Evolutionary conservation across 2,888 invertebrate genomes (phyloP).

Genomic region (Patella caerulea): DNA sequence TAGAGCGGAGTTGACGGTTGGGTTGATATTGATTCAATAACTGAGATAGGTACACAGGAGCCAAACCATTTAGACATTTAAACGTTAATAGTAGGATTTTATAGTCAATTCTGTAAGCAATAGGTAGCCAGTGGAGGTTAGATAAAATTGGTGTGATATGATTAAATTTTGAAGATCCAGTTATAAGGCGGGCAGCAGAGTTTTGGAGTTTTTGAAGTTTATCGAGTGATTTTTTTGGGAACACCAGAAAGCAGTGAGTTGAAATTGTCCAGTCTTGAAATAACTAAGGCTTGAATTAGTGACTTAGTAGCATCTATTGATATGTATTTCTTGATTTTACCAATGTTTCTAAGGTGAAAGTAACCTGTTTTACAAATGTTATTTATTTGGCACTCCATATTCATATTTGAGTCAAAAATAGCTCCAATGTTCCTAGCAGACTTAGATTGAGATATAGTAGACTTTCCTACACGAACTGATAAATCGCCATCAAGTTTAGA

Average conservation of each 20-base stretch:
- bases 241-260: background rate
- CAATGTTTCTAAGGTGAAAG: background rate
- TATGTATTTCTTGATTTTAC: background rate
- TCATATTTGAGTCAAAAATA: background rate
- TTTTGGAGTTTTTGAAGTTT: background rate
- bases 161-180: background rate
- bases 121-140: background rate
- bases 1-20: background rate
- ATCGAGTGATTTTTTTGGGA: background rate
- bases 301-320: background rate
- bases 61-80: background rate
- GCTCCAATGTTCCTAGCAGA: background rate
- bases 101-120: background rate
- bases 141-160: background rate
- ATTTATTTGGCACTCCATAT: background rate
- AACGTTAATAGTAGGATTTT: background rate
- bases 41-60: background rate
- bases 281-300: background rate
- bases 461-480: background rate
- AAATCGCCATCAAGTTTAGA: background rate
- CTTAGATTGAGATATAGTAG: background rate
- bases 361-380: background rate
- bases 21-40: background rate
- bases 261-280: background rate
- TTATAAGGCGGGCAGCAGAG: background rate